Conservation (phyloP, 2,113 vertebrate genomes). For the Oostethus manadensis region DNA sequence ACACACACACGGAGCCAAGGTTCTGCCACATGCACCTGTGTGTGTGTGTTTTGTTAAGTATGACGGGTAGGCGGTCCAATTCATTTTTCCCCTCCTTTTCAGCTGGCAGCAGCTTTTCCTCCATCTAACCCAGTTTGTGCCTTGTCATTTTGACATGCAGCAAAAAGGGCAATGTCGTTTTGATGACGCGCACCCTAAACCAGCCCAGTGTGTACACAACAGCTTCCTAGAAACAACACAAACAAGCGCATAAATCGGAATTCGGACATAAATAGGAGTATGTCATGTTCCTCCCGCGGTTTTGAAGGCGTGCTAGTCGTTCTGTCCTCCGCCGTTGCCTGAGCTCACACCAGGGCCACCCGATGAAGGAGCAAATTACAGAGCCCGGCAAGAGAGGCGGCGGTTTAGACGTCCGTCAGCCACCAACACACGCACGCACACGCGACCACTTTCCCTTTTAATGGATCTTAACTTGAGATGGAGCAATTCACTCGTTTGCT, state of each 20-base stretch:
- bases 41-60: slow-evolving; percentile 14
- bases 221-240: slow-evolving; percentile 11
- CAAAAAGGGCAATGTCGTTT: slow-evolving; percentile 3
- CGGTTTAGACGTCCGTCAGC: slow-evolving; percentile 57
- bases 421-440: slow-evolving; percentile 35
- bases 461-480: slow-evolving; percentile 51
- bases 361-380: slow-evolving; percentile 64
- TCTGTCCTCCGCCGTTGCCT: slow-evolving; percentile 30
- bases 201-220: background rate
- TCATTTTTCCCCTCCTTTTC: too few species aligned
- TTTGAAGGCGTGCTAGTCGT: slow-evolving; percentile 27
- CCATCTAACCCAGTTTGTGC: slow-evolving; percentile 5
- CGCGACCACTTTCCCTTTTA: slow-evolving; percentile 51
- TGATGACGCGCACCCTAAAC: background rate
- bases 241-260: slow-evolving; percentile 17
- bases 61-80: background rate
- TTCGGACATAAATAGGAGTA: slow-evolving; percentile 6
- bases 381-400: slow-evolving; percentile 40
- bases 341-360: slow-evolving; percentile 31
- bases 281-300: slow-evolving; percentile 16
- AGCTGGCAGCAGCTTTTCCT: too few species aligned
- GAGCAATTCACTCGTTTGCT: slow-evolving; percentile 11
- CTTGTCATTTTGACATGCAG: slow-evolving; percentile 7
- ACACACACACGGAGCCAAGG: slow-evolving; percentile 22
- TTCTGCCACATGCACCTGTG: slow-evolving; percentile 42